A percentile compares a stretch with the other conserved stretches of the same genome.
These are phyloP conservation scores for Eupithecia exiguata DNA, from an alignment of 2,888 invertebrate genomes.

Conservation along the genomic window DNA sequence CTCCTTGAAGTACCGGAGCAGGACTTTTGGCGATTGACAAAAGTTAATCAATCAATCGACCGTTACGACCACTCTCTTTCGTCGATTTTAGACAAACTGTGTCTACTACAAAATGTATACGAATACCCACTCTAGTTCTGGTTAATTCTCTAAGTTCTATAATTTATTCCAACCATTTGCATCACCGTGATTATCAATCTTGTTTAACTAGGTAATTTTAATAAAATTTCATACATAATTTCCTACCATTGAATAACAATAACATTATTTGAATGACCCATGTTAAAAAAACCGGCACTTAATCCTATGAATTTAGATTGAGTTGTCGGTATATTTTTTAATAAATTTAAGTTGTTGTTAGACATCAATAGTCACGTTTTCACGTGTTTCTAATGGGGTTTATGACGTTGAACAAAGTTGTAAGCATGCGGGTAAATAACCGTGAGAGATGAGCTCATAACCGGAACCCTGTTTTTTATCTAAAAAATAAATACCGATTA, in stretches of 20 bases:
- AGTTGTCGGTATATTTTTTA: not conserved
- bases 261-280: not conserved
- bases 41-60: too few relatives aligned
- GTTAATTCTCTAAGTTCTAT: too few relatives aligned
- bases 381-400: constrained; percentile 7
- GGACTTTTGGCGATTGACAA: too few relatives aligned
- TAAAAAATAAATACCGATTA: not conserved
- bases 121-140: too few relatives aligned
- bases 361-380: not conserved
- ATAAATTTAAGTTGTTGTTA: not conserved
- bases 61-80: too few relatives aligned
- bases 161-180: too few relatives aligned
- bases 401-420: not conserved
- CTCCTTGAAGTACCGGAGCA: too few relatives aligned
- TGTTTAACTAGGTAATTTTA: too few relatives aligned
- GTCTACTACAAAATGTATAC: too few relatives aligned
- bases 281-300: not conserved
- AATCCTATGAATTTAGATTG: not conserved
- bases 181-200: too few relatives aligned
- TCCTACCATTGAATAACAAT: not conserved
- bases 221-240: too few relatives aligned
- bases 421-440: not conserved
- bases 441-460: not conserved
- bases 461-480: not conserved
- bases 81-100: too few relatives aligned